Conservation (phyloP, 2,113 vertebrate genomes). For the Tringa solitaria region DNA sequence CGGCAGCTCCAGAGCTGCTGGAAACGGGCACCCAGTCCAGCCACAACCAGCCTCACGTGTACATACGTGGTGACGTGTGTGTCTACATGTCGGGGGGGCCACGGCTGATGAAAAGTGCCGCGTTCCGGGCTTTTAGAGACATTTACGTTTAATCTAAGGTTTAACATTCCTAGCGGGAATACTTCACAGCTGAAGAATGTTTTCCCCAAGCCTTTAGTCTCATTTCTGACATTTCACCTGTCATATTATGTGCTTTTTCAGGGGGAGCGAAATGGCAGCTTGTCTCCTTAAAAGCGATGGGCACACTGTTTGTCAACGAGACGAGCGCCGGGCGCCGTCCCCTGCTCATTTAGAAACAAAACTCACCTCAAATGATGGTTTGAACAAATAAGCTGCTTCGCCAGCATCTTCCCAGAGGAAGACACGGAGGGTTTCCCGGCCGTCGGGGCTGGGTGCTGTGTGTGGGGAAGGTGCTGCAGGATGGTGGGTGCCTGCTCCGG, state of each 20-base stretch:
- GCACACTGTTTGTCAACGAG: neutral
- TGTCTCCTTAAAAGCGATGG: neutral
- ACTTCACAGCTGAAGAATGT: neutral
- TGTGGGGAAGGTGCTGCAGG: neutral
- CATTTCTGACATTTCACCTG: neutral
- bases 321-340: neutral
- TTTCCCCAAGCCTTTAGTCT: neutral
- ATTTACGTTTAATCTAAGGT: neutral
- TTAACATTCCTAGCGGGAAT: neutral
- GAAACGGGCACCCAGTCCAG: rapidly evolving
- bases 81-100: rapidly evolving
- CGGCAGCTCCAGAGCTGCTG: rapidly evolving
- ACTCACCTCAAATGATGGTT: neutral
- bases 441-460: rapidly evolving
- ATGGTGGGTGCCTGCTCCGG: rapidly evolving
- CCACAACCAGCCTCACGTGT: rapidly evolving
- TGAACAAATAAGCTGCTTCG: neutral
- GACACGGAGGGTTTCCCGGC: rapidly evolving
- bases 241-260: neutral
- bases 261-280: neutral
- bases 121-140: neutral
- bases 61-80: rapidly evolving
- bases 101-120: neutral
- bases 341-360: neutral
- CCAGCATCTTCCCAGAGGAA: neutral